Base-by-base conservation (phyloP, 2,797 vertebrate genomes). In the Myotis myotis region DNA sequence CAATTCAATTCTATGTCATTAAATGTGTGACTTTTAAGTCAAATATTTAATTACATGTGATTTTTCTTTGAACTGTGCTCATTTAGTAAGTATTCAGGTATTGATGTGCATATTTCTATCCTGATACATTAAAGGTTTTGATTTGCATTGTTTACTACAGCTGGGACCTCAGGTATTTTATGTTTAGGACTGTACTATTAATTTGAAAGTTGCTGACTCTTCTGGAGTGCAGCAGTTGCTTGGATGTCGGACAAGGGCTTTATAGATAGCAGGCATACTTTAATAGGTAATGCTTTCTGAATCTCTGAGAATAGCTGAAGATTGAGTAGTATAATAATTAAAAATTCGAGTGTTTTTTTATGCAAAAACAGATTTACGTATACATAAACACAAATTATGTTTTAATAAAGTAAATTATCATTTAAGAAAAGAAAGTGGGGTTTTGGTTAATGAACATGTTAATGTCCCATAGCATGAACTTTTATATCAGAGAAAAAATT, bases 331-430 rank as follows among this genome's bases (percentile, higher is more conserved):
- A 55, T 55, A 82, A 53, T 23, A 93, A 93, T 78, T 94, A 71
- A 75, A 17, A 8, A 86, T 91, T 1, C 55, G 5, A 44, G 11
- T 79, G 51, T 70, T 25, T 95, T 22, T 22, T 55, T 33, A 28
- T 80, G 15, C 9, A 97, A 96, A 96, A 89, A 7, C 8, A 60
- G 0, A 44, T 66, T 89, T 96, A 78, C n/a, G 79, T 23, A 92
- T 51, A 20, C 2, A 64, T 51, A 74, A 93, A 60, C 92, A 64
- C 16, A 49, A 49, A 20, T 51, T 95, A 10, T 8, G 1, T 88
- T 55, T 87, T 96, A 96, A 30, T 7, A 22, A 9, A 92, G 1
- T 51, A 55, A 44, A 51, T 94, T 36, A 15, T 17, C 1, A 81
- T 62, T 75, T 72, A 95, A 75, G 2, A 16, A 12, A 86, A 97